These are phyloP conservation scores for Manis javanica DNA, from an alignment of 2,797 vertebrate species.

Conservation along the genomic window DNA sequence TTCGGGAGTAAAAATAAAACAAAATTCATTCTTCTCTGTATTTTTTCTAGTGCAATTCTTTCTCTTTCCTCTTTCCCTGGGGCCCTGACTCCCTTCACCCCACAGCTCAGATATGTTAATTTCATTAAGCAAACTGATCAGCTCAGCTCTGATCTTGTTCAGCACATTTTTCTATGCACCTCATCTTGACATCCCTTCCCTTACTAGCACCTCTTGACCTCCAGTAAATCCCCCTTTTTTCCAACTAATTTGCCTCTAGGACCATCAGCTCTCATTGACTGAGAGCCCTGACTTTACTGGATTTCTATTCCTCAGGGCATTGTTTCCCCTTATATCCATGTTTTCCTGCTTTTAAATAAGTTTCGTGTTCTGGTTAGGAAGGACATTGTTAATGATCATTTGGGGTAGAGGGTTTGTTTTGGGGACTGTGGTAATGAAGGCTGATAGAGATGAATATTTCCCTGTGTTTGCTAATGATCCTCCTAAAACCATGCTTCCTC, in stretches of 20 bases:
- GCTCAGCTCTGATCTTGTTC: not conserved
- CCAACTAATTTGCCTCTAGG: not conserved
- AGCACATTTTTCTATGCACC: not conserved
- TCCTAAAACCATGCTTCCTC: not conserved
- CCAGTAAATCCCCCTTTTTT: not conserved
- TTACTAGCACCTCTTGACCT: not conserved
- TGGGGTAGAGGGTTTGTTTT: not conserved
- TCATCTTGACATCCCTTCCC: not conserved
- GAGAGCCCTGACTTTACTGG: not conserved
- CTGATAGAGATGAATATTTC: not conserved
- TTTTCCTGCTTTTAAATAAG: not conserved
- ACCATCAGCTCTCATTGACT: not conserved
- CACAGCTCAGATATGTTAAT: not conserved
- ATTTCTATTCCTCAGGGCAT: not conserved
- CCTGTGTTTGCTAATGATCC: not conserved
- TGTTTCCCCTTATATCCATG: not conserved
- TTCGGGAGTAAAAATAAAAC: not conserved
- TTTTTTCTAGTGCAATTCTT: not conserved
- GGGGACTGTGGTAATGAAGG: not conserved
- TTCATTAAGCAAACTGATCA: not conserved
- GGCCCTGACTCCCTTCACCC: not conserved
- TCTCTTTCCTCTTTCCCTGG: not conserved
- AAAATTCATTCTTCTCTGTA: rapidly evolving
- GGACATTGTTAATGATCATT: not conserved
- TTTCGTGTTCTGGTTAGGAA: not conserved